phyloP scores from a whole-genome alignment of 2,113 vertebrate genomes.

The Neopipo cinnamomea region DNA sequence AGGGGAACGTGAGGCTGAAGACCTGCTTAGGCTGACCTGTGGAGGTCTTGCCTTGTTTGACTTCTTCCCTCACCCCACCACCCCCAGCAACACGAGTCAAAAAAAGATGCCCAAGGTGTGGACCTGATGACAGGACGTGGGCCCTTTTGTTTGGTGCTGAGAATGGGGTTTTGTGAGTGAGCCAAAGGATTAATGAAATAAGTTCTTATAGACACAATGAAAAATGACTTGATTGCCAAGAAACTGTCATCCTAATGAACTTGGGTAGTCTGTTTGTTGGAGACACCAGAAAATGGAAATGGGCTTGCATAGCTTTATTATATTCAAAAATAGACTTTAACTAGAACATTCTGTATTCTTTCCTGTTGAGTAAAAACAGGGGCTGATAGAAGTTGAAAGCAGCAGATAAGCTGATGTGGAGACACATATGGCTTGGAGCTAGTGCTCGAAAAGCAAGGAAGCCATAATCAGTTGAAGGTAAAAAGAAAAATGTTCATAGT shows the following conservation, averaged over 20 bases:
- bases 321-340: slow-evolving; percentile 60
- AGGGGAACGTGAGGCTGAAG: neutral
- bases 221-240: slow-evolving; percentile 19
- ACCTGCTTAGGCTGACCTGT: neutral
- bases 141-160: neutral
- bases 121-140: neutral
- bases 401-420: slow-evolving; percentile 63
- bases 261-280: slow-evolving; percentile 1
- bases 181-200: slow-evolving; percentile 20
- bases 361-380: slow-evolving; percentile 63
- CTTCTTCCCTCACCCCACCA: neutral
- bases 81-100: neutral
- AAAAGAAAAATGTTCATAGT: slow-evolving; percentile 35
- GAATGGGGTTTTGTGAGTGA: neutral
- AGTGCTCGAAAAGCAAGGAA: slow-evolving; percentile 19
- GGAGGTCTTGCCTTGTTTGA: neutral
- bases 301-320: slow-evolving; percentile 40
- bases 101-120: neutral
- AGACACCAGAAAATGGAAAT: slow-evolving; percentile 53
- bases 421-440: slow-evolving; percentile 45
- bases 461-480: slow-evolving; percentile 42
- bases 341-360: slow-evolving; percentile 57
- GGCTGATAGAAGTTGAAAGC: slow-evolving; percentile 64
- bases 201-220: slow-evolving; percentile 21
- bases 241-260: slow-evolving; percentile 31